Evolutionary conservation across 2,113 vertebrate genomes (phyloP).

Genomic region (Heliornis fulica): DNA sequence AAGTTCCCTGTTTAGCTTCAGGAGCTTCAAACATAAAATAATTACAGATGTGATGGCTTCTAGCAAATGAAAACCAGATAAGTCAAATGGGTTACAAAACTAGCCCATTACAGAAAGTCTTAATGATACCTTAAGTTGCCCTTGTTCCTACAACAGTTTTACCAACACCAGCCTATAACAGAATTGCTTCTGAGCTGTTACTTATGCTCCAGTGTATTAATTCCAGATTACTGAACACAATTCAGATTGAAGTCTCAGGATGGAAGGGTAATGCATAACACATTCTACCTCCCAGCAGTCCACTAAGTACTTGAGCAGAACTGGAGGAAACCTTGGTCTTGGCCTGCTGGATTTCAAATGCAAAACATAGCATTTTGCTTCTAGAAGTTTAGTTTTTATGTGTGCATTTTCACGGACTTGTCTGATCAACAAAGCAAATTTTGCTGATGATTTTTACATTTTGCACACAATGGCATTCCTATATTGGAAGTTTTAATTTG

Average conservation of each 20-base stretch:
- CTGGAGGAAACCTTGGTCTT: background rate
- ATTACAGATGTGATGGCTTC: background rate
- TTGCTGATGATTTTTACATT: background rate
- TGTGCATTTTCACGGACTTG: background rate
- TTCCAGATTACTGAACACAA: background rate
- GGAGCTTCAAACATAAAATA: background rate
- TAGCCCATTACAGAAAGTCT: background rate
- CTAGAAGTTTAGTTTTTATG: fast-evolving
- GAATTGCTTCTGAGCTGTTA: background rate
- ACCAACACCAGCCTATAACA: background rate
- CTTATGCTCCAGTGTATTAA: background rate
- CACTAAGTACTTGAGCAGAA: background rate
- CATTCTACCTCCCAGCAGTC: background rate
- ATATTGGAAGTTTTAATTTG: background rate
- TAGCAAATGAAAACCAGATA: background rate
- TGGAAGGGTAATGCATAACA: background rate
- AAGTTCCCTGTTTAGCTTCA: background rate
- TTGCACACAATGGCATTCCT: background rate
- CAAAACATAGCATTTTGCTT: background rate
- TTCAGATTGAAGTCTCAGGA: background rate
- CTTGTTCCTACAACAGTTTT: background rate
- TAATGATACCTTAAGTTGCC: background rate
- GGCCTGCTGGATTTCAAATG: background rate
- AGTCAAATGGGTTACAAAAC: background rate
- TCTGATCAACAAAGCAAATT: background rate